Evolutionary conservation across 2,888 invertebrate genomes (phyloP).

Genomic region (Lepeophtheirus nordmannii): DNA sequence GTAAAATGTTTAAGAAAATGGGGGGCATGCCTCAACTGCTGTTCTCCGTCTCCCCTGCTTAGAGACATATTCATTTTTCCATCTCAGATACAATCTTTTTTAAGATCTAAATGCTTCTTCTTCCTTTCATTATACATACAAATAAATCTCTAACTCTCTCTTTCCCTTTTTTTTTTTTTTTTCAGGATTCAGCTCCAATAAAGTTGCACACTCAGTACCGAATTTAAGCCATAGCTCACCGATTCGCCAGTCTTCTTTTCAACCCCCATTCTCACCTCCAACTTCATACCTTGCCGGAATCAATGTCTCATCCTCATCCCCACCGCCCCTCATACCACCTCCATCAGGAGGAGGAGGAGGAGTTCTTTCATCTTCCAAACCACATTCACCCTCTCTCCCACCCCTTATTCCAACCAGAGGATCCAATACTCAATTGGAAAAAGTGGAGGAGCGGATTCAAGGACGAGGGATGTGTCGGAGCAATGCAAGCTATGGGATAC

Average conservation of each 20-base stretch:
- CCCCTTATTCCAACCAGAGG: background rate
- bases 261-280: too few relatives aligned
- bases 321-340: background rate
- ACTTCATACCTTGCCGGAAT: too few relatives aligned
- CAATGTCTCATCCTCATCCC: background rate
- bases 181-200: too few relatives aligned
- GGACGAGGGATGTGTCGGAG: constrained; percentile 21
- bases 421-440: background rate
- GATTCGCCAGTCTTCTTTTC: background rate
- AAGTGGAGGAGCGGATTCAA: constrained; percentile 14
- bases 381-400: background rate
- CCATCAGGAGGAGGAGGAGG: background rate
- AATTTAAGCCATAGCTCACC: background rate
- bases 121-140: too few relatives aligned
- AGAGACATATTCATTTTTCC: too few relatives aligned
- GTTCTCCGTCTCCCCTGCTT: too few relatives aligned
- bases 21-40: too few relatives aligned
- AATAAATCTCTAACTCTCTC: too few relatives aligned
- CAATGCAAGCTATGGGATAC: constrained; percentile 19
- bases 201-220: background rate
- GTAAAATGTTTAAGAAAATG: too few relatives aligned
- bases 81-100: too few relatives aligned
- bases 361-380: background rate
- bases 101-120: too few relatives aligned
- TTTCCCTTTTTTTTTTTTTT: too few relatives aligned